phyloP scores from a whole-genome alignment of 2,888 invertebrate genomes.

The Ormyrus labotus region DNA sequence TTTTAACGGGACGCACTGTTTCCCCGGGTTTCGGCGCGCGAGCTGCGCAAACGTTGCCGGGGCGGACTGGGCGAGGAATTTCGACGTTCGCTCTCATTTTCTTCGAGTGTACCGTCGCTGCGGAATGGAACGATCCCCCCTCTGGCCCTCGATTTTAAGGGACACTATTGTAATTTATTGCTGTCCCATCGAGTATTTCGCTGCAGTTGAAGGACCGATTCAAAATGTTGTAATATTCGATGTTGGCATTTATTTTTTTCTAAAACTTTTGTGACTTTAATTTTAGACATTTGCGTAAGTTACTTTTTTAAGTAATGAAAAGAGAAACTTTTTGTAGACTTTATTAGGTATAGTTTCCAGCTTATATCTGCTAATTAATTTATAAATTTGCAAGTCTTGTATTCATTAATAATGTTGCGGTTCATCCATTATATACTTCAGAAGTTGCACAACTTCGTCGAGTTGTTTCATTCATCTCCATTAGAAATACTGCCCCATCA shows the following conservation, averaged over 20 bases:
- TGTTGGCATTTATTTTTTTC: no score
- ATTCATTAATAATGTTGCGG: slow-evolving; percentile 19
- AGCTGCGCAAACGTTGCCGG: background rate
- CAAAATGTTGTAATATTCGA: no score
- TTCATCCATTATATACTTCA: slow-evolving; percentile 21
- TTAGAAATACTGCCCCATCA: slow-evolving; percentile 30
- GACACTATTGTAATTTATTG: no score
- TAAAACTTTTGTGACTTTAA: no score
- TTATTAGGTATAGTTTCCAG: no score
- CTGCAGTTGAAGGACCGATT: no score
- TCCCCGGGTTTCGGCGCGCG: slow-evolving; percentile 2
- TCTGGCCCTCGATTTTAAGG: background rate
- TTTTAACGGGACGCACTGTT: slow-evolving; percentile 52
- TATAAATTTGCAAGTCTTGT: background rate
- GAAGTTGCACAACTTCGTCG: slow-evolving; percentile 10
- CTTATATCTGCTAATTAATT: no score
- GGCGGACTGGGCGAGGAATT: background rate
- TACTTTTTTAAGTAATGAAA: no score
- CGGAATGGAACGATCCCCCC: background rate
- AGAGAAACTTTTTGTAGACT: no score
- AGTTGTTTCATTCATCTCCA: slow-evolving; percentile 46
- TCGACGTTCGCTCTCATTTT: background rate
- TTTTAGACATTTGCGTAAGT: no score
- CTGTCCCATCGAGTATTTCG: no score
- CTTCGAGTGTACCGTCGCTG: background rate